These are phyloP conservation scores for Spheniscus humboldti DNA, from an alignment of 2,797 vertebrate species.

Conservation along the genomic window DNA sequence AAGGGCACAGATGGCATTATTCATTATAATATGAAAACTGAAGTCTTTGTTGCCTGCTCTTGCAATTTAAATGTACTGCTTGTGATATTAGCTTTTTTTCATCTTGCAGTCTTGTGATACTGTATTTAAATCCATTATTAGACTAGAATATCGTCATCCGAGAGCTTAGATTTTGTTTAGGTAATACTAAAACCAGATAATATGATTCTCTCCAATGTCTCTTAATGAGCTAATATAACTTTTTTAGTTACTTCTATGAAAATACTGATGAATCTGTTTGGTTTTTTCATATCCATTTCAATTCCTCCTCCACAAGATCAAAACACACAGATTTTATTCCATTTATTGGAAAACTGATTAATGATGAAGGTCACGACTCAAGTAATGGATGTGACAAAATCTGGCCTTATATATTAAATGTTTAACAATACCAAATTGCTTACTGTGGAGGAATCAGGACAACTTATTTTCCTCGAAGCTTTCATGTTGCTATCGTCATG, in stretches of 20 bases:
- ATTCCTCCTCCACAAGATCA: background rate
- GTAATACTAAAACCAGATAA: background rate
- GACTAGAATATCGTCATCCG: background rate
- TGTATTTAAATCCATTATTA: background rate
- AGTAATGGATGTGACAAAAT: background rate
- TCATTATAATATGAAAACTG: background rate
- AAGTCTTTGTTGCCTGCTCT: background rate
- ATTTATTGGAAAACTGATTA: background rate
- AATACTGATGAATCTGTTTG: background rate
- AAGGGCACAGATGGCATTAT: slow-evolving; percentile 14
- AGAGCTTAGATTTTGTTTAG: background rate
- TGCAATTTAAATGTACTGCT: background rate
- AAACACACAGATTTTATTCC: background rate
- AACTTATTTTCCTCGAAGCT: background rate
- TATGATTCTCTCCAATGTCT: background rate
- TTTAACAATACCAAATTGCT: background rate
- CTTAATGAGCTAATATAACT: background rate
- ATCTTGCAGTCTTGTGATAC: background rate
- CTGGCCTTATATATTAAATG: background rate
- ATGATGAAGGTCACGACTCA: background rate
- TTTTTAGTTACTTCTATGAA: background rate
- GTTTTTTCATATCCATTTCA: background rate
- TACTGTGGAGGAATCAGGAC: background rate
- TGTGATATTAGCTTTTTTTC: background rate
- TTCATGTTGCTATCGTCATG: background rate